Base-by-base conservation (phyloP, 2,888 invertebrate species). In the Halictus ligatus region DNA sequence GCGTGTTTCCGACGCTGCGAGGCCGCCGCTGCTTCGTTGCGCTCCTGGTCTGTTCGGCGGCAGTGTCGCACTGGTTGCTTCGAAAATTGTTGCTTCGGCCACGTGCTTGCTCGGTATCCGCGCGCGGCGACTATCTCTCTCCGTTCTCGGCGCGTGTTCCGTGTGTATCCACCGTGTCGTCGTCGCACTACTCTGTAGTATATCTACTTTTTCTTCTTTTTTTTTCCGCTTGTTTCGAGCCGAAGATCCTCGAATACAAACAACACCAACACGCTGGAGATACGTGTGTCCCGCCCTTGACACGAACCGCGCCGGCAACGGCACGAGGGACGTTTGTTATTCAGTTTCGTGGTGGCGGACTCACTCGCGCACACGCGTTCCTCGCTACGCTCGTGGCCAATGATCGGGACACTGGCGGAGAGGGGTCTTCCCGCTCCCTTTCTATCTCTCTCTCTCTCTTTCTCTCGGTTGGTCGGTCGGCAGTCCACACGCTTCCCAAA, bases 321-420 rank as follows among this genome's bases (percentile, higher is more conserved):
- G 25, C 15, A 58, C 58, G 58, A 35, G 78, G 75, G 60, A 81
- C 84, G 84, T 84, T 88, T 87, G 43, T 71, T 71, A 43, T 43
- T 84, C 69, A 54, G 67, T 75, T 73, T 76, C 74, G 64, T 40
- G 58, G 25, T 43, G 58, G 25, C 71, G 71, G n/a, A 71, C 71
- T 78, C 88, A 86, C 88, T 79, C 83, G 64, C 83, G 81, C 86
- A 88, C 88, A 82, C 88, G 76, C 81, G 84, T 81, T 69, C n/a
- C 78, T 50, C 67, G 35, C 67, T 25, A 46, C 29, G 87, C 86
- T 84, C 72, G 84, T 54, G 72, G 54, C 54, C 48, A 73, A 58
- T 80, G 58, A 69, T 35, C 50, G 50, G 48, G 79, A 71, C 67
- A 77, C 35, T 4, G 29, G 21, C 1, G 43, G 71, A 71, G 71